Evolutionary conservation across 2,888 invertebrate genomes (phyloP).

Genomic region (Pomacea canaliculata): DNA sequence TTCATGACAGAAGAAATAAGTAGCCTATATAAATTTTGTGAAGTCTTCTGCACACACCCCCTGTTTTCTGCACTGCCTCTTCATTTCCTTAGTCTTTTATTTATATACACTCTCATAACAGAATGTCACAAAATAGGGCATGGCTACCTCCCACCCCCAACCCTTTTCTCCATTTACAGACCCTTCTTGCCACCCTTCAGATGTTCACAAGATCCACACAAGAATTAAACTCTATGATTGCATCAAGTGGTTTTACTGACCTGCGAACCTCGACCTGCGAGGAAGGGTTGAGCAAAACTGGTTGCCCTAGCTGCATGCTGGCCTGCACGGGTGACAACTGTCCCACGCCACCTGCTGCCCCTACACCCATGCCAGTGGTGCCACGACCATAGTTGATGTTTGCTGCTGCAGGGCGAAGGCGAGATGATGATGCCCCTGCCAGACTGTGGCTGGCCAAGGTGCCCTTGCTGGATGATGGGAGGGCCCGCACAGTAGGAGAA

Average conservation of each 20-base stretch:
- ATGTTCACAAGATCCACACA: too few species aligned
- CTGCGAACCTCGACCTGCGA: conserved; percentile 60
- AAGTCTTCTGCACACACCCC: too few species aligned
- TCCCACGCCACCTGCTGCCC: conserved; percentile 49
- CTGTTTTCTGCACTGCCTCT: too few species aligned
- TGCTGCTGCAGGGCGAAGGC: conserved; percentile 37
- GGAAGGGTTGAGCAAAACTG: conserved; percentile 57
- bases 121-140: too few species aligned
- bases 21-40: too few species aligned
- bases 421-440: conserved; percentile 38
- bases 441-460: conserved; percentile 41
- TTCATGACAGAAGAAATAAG: too few species aligned
- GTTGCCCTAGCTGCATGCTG: conserved; percentile 54
- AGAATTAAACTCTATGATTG: neutral
- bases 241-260: conserved; percentile 35
- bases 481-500: conserved; percentile 58
- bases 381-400: conserved; percentile 39
- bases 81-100: too few species aligned
- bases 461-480: conserved; percentile 40
- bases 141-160: too few species aligned
- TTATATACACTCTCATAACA: too few species aligned
- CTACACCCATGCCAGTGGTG: conserved; percentile 32
- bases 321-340: conserved; percentile 61
- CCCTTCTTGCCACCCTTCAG: too few species aligned
- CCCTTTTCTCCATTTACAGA: too few species aligned